These are phyloP conservation scores for Thecophora atra DNA, from an alignment of 2,888 invertebrate genomes.

Conservation along the genomic window DNA sequence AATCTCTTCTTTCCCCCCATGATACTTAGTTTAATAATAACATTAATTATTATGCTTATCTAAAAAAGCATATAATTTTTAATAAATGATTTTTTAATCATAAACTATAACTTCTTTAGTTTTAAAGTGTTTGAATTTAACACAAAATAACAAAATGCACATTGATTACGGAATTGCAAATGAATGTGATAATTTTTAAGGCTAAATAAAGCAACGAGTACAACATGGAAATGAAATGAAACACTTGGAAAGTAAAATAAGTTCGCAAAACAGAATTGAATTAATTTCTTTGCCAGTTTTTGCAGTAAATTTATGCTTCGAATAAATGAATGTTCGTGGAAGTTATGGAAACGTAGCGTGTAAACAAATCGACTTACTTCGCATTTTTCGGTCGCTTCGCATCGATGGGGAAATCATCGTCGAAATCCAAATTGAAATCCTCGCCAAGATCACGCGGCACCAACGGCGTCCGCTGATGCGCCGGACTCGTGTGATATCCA, in stretches of 20 bases:
- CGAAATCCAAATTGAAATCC: slow-evolving; percentile 72
- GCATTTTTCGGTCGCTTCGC: slow-evolving; percentile 83
- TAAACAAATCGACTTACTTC: slow-evolving; percentile 75
- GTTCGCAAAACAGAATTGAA: background rate
- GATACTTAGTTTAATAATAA: no score
- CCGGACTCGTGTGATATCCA: slow-evolving; percentile 88
- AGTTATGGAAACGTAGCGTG: background rate
- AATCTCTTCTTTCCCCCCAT: no score
- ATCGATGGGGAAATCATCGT: slow-evolving; percentile 65
- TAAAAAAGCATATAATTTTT: no score
- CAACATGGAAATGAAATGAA: slow-evolving; percentile 20
- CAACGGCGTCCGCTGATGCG: slow-evolving; percentile 77
- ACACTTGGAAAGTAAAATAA: background rate
- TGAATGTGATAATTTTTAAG: background rate
- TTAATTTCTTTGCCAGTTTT: background rate
- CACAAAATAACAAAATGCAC: background rate
- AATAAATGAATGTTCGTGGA: background rate
- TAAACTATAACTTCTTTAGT: background rate
- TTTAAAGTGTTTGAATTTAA: background rate
- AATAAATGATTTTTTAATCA: no score
- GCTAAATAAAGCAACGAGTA: slow-evolving; percentile 6
- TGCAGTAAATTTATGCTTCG: background rate
- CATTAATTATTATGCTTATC: no score
- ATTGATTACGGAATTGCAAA: background rate
- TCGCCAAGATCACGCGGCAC: slow-evolving; percentile 78